phyloP scores from a whole-genome alignment of 2,888 invertebrate genomes.

The Phortica okadai region DNA sequence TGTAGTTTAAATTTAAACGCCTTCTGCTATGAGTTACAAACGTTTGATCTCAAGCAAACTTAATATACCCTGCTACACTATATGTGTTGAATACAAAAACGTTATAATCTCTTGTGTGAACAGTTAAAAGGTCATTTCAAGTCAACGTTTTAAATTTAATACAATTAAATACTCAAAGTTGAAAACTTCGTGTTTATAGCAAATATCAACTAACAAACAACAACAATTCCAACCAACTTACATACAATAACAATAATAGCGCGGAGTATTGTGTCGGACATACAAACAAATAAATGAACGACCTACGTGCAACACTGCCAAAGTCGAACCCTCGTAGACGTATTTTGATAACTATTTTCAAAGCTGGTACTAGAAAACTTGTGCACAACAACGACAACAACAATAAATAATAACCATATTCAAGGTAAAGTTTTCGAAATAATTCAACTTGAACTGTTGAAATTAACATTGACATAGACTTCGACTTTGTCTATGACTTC shows the following conservation, averaged over 20 bases:
- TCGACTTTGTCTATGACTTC: conserved; percentile 1
- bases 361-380: conserved; percentile 32
- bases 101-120: not conserved
- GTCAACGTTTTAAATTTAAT: not conserved
- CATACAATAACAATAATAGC: not conserved
- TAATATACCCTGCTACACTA: too few species aligned
- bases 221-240: not conserved
- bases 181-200: not conserved
- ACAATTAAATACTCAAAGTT: conserved; percentile 2
- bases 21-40: too few species aligned
- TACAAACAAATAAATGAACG: conserved; percentile 53
- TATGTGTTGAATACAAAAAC: not conserved
- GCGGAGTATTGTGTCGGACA: conserved; percentile 36
- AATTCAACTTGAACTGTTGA: conserved; percentile 71
- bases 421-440: conserved; percentile 68
- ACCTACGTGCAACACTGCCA: conserved; percentile 62
- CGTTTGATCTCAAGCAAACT: too few species aligned
- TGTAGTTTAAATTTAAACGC: too few species aligned
- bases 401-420: conserved; percentile 48
- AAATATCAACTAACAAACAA: not conserved
- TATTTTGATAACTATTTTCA: conserved; percentile 44
- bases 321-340: conserved; percentile 32
- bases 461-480: conserved; percentile 68
- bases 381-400: conserved; percentile 15
- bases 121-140: conserved; percentile 10